These are phyloP conservation scores for Rhynchophorus ferrugineus DNA, from an alignment of 1,140 invertebrate genomes.

Conservation along the genomic window DNA sequence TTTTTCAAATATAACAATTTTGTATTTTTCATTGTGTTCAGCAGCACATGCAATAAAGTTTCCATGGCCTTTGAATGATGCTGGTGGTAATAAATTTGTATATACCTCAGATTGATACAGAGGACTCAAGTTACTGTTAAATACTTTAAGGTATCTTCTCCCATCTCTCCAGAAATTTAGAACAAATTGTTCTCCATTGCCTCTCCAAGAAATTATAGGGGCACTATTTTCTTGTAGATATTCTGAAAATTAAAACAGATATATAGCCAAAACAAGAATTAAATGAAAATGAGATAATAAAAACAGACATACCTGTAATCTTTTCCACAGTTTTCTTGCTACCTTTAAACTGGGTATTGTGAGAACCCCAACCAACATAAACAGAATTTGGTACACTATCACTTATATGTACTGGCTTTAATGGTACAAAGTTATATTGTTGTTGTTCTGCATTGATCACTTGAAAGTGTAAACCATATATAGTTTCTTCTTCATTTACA, in stretches of 20 bases:
- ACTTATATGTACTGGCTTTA: not conserved
- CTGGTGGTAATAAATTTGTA: slow-evolving; percentile 16
- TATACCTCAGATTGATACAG: slow-evolving; percentile 21
- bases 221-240: slow-evolving; percentile 6
- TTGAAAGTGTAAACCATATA: slow-evolving; percentile 10
- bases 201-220: slow-evolving; percentile 28
- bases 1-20: slow-evolving; percentile 30
- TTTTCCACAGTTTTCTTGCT: slow-evolving; percentile 15
- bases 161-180: slow-evolving; percentile 24
- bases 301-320: slow-evolving; percentile 7
- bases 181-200: slow-evolving; percentile 30
- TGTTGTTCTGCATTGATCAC: not conserved
- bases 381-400: slow-evolving; percentile 19
- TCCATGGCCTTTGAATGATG: slow-evolving; percentile 23
- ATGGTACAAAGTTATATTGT: slow-evolving; percentile 2
- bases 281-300: not conserved
- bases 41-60: slow-evolving; percentile 26
- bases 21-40: slow-evolving; percentile 7
- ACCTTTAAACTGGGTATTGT: slow-evolving; percentile 30
- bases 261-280: not conserved
- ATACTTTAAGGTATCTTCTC: slow-evolving; percentile 25
- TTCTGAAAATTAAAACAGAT: slow-evolving; percentile 8
- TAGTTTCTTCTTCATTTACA: slow-evolving; percentile 2
- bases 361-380: slow-evolving; percentile 29
- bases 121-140: slow-evolving; percentile 17